Conservation (phyloP, 2,113 vertebrate species). For the Colistium nudipinnis region DNA sequence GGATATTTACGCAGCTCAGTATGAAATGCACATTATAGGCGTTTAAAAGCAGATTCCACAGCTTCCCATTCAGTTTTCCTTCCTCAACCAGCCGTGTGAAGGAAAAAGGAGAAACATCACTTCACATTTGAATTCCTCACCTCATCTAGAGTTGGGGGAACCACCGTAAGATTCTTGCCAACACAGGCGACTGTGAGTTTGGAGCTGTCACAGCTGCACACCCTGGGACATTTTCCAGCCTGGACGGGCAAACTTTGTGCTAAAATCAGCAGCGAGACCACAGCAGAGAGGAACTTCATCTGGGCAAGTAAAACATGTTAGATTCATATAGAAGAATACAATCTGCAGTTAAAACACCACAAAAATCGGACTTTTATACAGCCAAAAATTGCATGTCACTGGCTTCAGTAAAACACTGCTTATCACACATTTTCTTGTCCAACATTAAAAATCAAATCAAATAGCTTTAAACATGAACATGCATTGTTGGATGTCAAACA, state of each 20-base stretch:
- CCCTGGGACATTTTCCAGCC: conserved; percentile 79
- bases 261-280: conserved; percentile 28
- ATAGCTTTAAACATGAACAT: no score
- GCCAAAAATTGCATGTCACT: neutral
- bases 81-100: neutral
- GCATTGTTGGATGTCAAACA: no score
- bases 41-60: neutral
- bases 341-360: no score
- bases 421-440: no score
- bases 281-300: conserved; percentile 48
- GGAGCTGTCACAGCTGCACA: conserved; percentile 87
- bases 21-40: neutral
- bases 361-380: no score
- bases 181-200: conserved; percentile 81
- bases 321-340: no score
- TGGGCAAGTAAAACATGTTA: conserved; percentile 21
- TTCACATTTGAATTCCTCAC: conserved; percentile 70
- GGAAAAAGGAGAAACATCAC: neutral
- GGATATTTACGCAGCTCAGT: neutral
- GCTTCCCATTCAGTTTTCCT: neutral
- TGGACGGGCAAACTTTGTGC: neutral
- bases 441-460: no score
- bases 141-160: conserved; percentile 86
- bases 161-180: conserved; percentile 83
- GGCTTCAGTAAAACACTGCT: no score